Percentiles rank a stretch among this genome's conserved stretches.
Evolutionary conservation across 1,140 invertebrate species (phyloP).

Genomic region (Drosophila simulans): DNA sequence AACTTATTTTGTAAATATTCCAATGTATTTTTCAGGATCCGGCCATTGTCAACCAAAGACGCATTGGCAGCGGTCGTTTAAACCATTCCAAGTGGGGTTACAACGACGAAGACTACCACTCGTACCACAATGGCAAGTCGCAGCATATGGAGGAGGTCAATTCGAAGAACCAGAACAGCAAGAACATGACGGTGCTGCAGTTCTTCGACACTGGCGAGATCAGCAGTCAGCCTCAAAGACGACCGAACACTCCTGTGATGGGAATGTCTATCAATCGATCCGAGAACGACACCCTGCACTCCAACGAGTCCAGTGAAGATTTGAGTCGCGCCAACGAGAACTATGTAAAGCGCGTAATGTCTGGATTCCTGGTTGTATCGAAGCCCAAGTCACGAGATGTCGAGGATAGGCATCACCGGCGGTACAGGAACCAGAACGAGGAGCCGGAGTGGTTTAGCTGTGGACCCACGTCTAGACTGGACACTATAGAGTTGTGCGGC

Average conservation of each 20-base stretch:
- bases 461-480: slow-evolving; percentile 76
- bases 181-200: slow-evolving; percentile 57
- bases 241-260: slow-evolving; percentile 65
- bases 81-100: slow-evolving; percentile 70
- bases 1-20: too few species aligned
- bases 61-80: slow-evolving; percentile 79
- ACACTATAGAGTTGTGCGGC: slow-evolving; percentile 79
- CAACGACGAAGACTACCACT: slow-evolving; percentile 49
- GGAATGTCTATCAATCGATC: slow-evolving; percentile 61
- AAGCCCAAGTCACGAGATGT: slow-evolving; percentile 70
- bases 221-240: slow-evolving; percentile 30
- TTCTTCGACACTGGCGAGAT: slow-evolving; percentile 71
- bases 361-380: slow-evolving; percentile 77
- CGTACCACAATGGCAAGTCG: slow-evolving; percentile 39
- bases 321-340: slow-evolving; percentile 71
- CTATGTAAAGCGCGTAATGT: slow-evolving; percentile 79
- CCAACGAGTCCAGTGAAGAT: slow-evolving; percentile 67
- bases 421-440: slow-evolving; percentile 72
- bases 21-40: slow-evolving; percentile 46
- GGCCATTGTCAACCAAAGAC: slow-evolving; percentile 78
- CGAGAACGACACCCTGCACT: slow-evolving; percentile 60
- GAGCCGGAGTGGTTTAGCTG: slow-evolving; percentile 83
- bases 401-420: slow-evolving; percentile 68
- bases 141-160: slow-evolving; percentile 42
- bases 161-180: slow-evolving; percentile 25